Evolutionary conservation across 1,140 invertebrate genomes (phyloP), one percentile per base, ranked within the genome.

Genomic region (Berghia stephanieae): DNA sequence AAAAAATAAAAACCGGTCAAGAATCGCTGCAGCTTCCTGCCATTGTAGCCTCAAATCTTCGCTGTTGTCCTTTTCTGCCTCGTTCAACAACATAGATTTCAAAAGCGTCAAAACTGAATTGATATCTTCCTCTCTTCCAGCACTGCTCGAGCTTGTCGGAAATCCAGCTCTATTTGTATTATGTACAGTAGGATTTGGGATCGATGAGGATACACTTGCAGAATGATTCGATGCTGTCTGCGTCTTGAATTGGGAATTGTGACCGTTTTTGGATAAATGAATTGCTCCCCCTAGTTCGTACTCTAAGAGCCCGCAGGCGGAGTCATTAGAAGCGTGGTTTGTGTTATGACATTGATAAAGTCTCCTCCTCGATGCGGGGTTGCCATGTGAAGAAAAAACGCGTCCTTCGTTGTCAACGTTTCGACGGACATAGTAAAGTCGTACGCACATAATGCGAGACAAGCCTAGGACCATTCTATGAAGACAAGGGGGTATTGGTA

Each of bases 1-100:
- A 89, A 97, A 98, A 75, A 99, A 92, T 88, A 99, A 95, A 67
- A 99, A 92, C 84, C 98, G 93, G 92, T 99, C 98, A 82, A 99
- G 98, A 46, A 99, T 97, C 95, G 98, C 98, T 38, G 97, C 97
- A 8, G 99, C 97, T 89, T 99, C 99, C 87, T 98, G 98, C 98
- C 98, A 99, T 80, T 92, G 90, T 36, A 80, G 79, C n/a, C 81
- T 79, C 31, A 81, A 46, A 31, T 75, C 42, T n/a, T 81, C 79
- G 36, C 68, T 60, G 36, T 71, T 72, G 6, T 81, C 80, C 16
- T 79, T 78, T 66, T 83, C 82, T 16, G 80, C 79, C 74, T 85
- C 84, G 24, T 74, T 75, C 6, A 72, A 46, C 3, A 85, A 79
- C 3, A 85, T 49, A 38, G 70, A 52, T 36, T 83, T 81, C 18